These are phyloP conservation scores for Micronisus gabar DNA, from an alignment of 2,113 vertebrate genomes.

Conservation along the genomic window DNA sequence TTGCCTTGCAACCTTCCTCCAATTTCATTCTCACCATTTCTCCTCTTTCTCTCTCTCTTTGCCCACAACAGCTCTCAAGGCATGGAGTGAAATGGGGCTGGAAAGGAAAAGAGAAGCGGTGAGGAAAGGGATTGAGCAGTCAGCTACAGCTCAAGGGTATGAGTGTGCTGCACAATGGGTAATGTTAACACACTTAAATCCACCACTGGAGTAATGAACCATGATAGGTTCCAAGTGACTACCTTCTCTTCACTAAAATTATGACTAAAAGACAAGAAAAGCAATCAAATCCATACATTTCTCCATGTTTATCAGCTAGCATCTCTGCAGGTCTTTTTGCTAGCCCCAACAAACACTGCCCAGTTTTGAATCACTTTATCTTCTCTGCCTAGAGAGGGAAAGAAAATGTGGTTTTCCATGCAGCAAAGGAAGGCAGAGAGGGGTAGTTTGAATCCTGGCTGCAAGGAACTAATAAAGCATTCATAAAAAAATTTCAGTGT, in stretches of 20 bases:
- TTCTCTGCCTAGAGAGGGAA: neutral
- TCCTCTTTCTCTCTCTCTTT: neutral
- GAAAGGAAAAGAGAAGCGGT: neutral
- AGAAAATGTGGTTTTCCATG: neutral
- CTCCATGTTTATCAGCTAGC: neutral
- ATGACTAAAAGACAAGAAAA: neutral
- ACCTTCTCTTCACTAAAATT: neutral
- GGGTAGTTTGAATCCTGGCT: neutral
- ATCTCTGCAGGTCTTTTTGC: neutral
- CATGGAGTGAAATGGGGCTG: neutral
- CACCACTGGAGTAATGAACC: rapidly evolving
- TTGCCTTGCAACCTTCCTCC: neutral
- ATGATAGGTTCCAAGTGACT: neutral
- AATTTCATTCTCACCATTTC: neutral
- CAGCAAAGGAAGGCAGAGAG: neutral
- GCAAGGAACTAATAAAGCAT: neutral
- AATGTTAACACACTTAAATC: neutral
- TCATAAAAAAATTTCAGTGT: neutral
- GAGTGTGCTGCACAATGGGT: neutral
- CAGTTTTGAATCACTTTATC: neutral
- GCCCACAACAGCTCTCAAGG: rapidly evolving
- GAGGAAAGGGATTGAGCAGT: neutral
- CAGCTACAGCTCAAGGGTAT: neutral
- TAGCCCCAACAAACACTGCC: neutral
- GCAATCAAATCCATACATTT: neutral